Base-by-base conservation (phyloP, 2,113 vertebrate species). In the Pelecanoides urinatrix region DNA sequence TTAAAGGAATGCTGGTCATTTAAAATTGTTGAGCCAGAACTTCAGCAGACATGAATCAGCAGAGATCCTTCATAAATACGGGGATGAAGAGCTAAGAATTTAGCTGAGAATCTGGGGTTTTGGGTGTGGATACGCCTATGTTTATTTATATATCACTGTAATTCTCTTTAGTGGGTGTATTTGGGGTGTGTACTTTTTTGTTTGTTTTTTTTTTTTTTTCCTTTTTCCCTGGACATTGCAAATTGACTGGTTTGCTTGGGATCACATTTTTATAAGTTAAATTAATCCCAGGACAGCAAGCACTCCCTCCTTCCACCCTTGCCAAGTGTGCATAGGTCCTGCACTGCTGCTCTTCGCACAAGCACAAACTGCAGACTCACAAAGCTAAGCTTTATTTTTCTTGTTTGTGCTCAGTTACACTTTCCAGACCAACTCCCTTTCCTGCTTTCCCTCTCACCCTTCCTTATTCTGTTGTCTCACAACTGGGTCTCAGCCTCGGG, bases 111-210 rank as follows among this genome's bases (percentile, higher is more conserved):
- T 40, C 12, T 8, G 29, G 10, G 17, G 19, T 2, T 10, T 16
- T 34, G 67, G 42, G 19, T 55, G 52, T 47, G 88, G 79, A 61
- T 45, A 13, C 0, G 0, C 7, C 30, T 4, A 0, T 11, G 30
- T 42, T 90, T 72, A 9, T 61, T 78, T 62, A 56, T 13, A 0
- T 32, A 53, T 13, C 47, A 15, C 32, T 86, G n/a, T 13, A 77
- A 19, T 74, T 74, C 45, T 83, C 38, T 49, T 62, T 15, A 6
- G n/a, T n/a, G 62, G 27, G 20, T 49, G 40, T 70, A 42, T 88
- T 72, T 61, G 26, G 10, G 13, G 5, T 13, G 59, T 53, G 16
- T 16, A 15, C 1, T 36, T 29, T 62, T 52, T 27, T 16, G 5
- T 3, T 5, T 13, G 29, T 32, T 7, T 14, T 3, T 3, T 71